Percentiles rank a stretch among this genome's conserved stretches.
Evolutionary conservation across 1,140 invertebrate species (phyloP).

Genomic region (Sitodiplosis mosellana): DNA sequence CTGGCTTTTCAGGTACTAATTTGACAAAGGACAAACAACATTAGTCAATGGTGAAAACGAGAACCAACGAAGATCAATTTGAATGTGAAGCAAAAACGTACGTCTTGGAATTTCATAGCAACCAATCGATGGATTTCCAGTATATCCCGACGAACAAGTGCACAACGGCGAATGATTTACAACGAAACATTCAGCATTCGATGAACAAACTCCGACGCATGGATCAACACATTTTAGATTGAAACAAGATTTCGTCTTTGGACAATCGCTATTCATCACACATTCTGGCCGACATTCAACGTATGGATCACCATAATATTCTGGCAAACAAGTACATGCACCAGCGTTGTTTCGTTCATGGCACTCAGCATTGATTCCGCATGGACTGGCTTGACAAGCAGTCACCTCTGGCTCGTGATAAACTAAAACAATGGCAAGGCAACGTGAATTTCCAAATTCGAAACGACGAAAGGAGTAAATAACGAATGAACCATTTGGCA

Average conservation of each 20-base stretch:
- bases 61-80: not conserved
- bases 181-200: slow-evolving; percentile 51
- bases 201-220: slow-evolving; percentile 51
- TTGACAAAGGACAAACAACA: slow-evolving; percentile 7
- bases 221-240: slow-evolving; percentile 52
- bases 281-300: slow-evolving; percentile 53
- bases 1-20: slow-evolving; percentile 20
- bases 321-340: slow-evolving; percentile 48
- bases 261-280: slow-evolving; percentile 48
- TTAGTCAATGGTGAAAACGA: slow-evolving; percentile 3
- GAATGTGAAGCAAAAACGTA: slow-evolving; percentile 23
- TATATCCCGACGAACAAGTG: slow-evolving; percentile 44
- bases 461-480: not conserved
- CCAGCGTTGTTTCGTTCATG: slow-evolving; percentile 59
- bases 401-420: slow-evolving; percentile 15
- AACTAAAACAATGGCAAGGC: not conserved
- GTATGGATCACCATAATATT: slow-evolving; percentile 57
- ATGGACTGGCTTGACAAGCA: slow-evolving; percentile 56
- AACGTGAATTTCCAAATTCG: too few species aligned
- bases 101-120: slow-evolving; percentile 35
- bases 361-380: slow-evolving; percentile 59
- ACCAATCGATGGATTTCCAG: slow-evolving; percentile 49
- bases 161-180: slow-evolving; percentile 58
- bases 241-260: slow-evolving; percentile 42
- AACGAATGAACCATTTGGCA: not conserved